Conservation (phyloP, 2,113 vertebrate species). For the Casuarius casuarius region DNA sequence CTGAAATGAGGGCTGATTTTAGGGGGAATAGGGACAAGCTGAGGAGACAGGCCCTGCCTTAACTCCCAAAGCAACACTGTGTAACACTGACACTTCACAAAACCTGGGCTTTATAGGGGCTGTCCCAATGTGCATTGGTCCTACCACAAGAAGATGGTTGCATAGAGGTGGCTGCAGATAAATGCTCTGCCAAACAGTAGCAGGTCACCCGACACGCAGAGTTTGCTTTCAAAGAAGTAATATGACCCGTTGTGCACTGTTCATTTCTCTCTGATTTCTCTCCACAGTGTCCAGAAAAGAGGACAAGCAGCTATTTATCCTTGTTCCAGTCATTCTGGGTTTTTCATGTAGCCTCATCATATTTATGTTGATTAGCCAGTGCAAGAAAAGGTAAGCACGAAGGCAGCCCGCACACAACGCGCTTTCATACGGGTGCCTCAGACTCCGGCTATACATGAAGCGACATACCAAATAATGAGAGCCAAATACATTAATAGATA, state of each 20-base stretch:
- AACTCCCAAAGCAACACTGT: no score
- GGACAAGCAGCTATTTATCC: constrained; percentile 35
- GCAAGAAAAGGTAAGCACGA: constrained; percentile 58
- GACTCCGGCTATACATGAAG: not conserved
- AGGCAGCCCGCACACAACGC: not conserved
- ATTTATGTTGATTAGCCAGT: constrained; percentile 31
- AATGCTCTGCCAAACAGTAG: not conserved
- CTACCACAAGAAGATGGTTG: not conserved
- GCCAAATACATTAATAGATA: not conserved
- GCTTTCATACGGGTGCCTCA: not conserved
- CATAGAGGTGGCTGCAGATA: rapidly evolving
- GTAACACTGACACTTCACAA: not conserved
- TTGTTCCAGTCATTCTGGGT: constrained; percentile 44
- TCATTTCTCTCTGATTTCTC: not conserved
- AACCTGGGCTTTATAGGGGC: not conserved
- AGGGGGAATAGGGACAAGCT: not conserved
- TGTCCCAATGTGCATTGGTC: rapidly evolving
- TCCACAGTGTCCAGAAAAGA: constrained; percentile 40
- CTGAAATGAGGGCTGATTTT: not conserved
- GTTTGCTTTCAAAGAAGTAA: not conserved
- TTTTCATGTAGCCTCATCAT: constrained; percentile 26
- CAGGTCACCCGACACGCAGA: not conserved
- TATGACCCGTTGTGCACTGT: not conserved
- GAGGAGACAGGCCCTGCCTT: not conserved
- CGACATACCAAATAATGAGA: not conserved